Conservation (phyloP, 1,140 invertebrate species). For the Leptestheria dahalacensis region DNA sequence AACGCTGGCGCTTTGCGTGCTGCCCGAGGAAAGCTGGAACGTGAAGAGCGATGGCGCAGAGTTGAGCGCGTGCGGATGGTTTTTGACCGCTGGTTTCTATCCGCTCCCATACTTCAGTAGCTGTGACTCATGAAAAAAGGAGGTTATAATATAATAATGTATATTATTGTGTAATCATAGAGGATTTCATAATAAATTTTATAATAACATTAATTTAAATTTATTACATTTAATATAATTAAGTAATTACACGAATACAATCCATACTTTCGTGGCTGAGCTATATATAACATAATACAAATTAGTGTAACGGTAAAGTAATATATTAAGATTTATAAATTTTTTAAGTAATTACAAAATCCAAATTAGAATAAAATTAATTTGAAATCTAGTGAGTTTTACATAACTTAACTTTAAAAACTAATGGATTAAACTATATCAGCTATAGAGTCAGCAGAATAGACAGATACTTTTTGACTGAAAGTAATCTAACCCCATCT, state of each 20-base stretch:
- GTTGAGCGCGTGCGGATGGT: not conserved
- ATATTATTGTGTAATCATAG: too few relatives aligned
- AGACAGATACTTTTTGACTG: not conserved
- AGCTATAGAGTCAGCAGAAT: not conserved
- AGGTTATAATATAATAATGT: not conserved
- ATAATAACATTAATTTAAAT: not conserved
- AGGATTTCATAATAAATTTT: not conserved
- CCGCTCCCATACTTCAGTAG: constrained; percentile 58
- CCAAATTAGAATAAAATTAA: constrained; percentile 2
- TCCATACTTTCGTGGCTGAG: too few relatives aligned
- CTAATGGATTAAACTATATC: too few relatives aligned
- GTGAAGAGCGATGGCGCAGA: not conserved
- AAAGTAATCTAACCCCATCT: not conserved
- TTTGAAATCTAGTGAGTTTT: constrained; percentile 9
- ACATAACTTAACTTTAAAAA: constrained; percentile 8
- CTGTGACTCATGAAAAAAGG: constrained; percentile 31
- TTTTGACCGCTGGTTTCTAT: constrained; percentile 25
- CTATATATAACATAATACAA: too few relatives aligned
- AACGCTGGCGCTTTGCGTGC: not conserved
- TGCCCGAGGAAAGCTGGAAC: not conserved
- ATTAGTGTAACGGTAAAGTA: too few relatives aligned
- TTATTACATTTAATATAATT: not conserved
- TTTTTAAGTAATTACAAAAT: constrained; percentile 17
- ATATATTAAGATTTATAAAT: too few relatives aligned
- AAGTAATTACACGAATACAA: too few relatives aligned